A percentile compares a stretch with the other conserved stretches of the same genome.
Evolutionary conservation across 2,797 vertebrate species (phyloP).

Genomic region (Scolopax bukidnonensis): DNA sequence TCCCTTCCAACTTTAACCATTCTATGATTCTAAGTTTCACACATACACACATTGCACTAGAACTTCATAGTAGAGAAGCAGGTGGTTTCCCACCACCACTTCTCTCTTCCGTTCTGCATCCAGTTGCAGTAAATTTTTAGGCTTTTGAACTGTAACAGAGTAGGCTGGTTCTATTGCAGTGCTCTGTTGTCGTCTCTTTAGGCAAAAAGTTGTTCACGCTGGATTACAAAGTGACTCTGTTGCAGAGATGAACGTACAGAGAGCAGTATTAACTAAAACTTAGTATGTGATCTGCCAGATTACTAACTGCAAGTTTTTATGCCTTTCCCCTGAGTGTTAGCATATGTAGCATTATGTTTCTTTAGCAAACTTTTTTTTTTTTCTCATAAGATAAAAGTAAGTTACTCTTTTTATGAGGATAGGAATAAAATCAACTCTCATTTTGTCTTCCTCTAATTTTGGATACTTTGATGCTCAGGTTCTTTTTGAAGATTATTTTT

Average conservation of each 20-base stretch:
- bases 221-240: not conserved
- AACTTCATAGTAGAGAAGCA: fast-evolving
- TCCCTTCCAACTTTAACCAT: too few relatives aligned
- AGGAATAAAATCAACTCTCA: not conserved
- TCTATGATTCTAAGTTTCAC: not conserved
- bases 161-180: not conserved
- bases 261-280: not conserved
- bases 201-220: not conserved
- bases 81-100: not conserved
- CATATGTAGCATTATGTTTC: not conserved
- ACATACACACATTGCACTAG: not conserved
- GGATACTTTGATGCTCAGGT: not conserved
- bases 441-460: not conserved
- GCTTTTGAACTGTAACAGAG: not conserved
- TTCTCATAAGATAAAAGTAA: not conserved
- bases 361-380: not conserved
- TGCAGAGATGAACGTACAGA: not conserved
- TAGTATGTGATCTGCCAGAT: not conserved
- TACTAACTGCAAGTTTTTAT: not conserved
- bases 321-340: not conserved
- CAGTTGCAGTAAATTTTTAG: not conserved
- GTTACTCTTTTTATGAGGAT: not conserved
- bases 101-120: not conserved
- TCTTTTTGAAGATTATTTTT: not conserved
- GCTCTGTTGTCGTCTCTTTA: fast-evolving